Conservation (phyloP, 2,113 vertebrate species). For the Crypturellus undulatus region DNA sequence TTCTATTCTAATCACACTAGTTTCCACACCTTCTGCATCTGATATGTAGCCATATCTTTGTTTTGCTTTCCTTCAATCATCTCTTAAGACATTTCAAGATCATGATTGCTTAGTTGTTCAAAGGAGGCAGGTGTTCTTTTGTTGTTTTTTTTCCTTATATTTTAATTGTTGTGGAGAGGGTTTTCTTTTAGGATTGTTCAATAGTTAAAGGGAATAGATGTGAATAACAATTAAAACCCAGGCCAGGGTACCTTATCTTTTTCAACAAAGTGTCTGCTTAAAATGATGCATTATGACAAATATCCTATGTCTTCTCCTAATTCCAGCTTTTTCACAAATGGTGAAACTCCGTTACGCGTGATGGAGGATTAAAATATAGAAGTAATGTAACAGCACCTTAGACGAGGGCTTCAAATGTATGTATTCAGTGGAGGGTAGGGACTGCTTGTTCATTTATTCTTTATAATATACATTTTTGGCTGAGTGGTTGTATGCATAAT, state of each 20-base stretch:
- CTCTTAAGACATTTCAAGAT: background rate
- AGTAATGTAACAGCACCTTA: constrained; percentile 5
- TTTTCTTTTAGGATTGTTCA: background rate
- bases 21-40: background rate
- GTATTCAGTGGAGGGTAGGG: constrained; percentile 34
- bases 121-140: background rate
- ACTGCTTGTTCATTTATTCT: constrained; percentile 46
- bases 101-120: background rate
- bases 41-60: background rate
- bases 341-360: constrained; percentile 37
- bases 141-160: too few species aligned
- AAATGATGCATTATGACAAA: constrained; percentile 8
- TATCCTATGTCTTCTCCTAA: constrained; percentile 39
- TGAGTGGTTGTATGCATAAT: background rate
- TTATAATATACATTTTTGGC: constrained; percentile 2
- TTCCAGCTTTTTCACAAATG: constrained; percentile 39
- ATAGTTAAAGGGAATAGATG: background rate
- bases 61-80: background rate
- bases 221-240: background rate
- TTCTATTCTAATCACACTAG: background rate
- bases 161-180: background rate
- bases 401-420: constrained; percentile 54
- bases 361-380: constrained; percentile 38
- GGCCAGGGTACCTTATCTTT: background rate
- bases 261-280: constrained; percentile 30